A percentile compares a stretch with the other conserved stretches of the same genome.
phyloP scores from a whole-genome alignment of 2,113 vertebrate genomes.

The Lycocorax pyrrhopterus region DNA sequence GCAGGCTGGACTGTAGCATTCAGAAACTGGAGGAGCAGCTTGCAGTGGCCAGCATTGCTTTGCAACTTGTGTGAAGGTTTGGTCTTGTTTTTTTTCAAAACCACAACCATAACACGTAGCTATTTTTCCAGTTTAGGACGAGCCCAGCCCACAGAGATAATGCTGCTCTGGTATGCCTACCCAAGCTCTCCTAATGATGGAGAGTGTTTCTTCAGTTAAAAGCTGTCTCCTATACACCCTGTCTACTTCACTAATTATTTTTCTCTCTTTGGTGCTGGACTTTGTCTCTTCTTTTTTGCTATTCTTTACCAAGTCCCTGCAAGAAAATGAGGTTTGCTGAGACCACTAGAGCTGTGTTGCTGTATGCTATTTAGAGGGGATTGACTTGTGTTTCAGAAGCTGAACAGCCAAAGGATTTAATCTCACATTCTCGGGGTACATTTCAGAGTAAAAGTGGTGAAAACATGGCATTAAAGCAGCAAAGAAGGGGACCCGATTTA shows the following conservation, averaged over 20 bases:
- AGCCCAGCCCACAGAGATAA: background rate
- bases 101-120: rapidly evolving
- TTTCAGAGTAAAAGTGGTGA: constrained; percentile 46
- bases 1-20: background rate
- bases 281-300: background rate
- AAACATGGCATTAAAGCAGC: constrained; percentile 43
- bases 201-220: background rate
- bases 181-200: background rate
- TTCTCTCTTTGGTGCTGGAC: background rate
- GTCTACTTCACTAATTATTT: background rate
- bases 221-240: background rate
- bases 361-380: background rate
- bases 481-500: constrained; percentile 45
- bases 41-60: background rate
- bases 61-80: background rate
- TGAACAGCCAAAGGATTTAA: constrained; percentile 39
- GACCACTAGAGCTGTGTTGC: constrained; percentile 14
- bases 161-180: background rate
- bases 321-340: constrained; percentile 1
- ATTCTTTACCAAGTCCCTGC: background rate
- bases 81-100: background rate
- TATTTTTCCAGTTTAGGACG: background rate
- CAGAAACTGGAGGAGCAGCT: background rate
- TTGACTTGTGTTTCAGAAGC: constrained; percentile 48
- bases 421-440: constrained; percentile 9